phyloP scores from a whole-genome alignment of 2,888 invertebrate genomes.

The Xestia rhomboidea region DNA sequence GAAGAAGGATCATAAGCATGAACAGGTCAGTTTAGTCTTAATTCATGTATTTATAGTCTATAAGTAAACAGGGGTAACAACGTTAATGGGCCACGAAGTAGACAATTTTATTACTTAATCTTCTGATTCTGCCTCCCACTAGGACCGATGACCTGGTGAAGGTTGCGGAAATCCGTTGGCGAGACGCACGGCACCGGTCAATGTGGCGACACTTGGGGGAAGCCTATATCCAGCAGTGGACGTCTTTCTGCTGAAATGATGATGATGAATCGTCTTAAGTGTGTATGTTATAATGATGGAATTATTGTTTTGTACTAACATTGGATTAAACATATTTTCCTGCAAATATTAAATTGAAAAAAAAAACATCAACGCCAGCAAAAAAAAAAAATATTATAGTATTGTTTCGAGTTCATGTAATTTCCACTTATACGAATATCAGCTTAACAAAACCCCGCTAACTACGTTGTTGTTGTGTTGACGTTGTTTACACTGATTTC shows the following conservation, averaged over 20 bases:
- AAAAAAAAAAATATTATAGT: neutral
- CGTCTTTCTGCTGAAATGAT: too few species aligned
- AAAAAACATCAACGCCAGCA: neutral
- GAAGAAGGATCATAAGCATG: slow-evolving; percentile 91
- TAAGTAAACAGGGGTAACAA: neutral
- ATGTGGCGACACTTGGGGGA: too few species aligned
- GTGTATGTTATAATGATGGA: neutral
- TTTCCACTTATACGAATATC: neutral
- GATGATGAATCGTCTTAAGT: too few species aligned
- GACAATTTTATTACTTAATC: neutral
- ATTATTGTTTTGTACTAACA: neutral
- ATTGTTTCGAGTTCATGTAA: neutral
- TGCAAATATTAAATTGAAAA: neutral
- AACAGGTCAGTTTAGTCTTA: slow-evolving; percentile 84
- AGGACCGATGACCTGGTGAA: too few species aligned
- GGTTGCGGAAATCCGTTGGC: too few species aligned
- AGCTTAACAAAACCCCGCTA: neutral
- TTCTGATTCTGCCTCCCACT: too few species aligned
- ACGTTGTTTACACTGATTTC: neutral
- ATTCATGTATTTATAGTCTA: neutral
- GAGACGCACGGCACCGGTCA: too few species aligned
- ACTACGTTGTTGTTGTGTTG: neutral
- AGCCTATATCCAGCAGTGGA: too few species aligned
- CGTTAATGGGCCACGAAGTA: neutral
- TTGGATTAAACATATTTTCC: neutral